A percentile compares a stretch with the other conserved stretches of the same genome.
Conservation (phyloP, 2,888 invertebrate genomes). For the Formica aserva region DNA sequence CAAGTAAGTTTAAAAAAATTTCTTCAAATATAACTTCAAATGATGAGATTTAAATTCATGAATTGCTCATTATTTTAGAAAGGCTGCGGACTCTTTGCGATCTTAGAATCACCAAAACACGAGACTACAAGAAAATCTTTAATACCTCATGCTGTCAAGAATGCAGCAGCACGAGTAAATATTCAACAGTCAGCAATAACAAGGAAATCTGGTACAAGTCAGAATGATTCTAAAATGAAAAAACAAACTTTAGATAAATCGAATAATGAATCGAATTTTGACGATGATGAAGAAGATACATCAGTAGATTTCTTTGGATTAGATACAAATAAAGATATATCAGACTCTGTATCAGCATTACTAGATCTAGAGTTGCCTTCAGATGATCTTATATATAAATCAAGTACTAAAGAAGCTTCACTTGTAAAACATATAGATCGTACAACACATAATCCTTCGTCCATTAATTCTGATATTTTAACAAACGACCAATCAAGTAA, state of each 20-base stretch:
- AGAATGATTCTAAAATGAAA: conserved; percentile 57
- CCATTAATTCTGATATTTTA: background rate
- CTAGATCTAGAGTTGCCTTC: background rate
- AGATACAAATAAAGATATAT: conserved; percentile 22
- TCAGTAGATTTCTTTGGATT: conserved; percentile 8
- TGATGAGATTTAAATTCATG: background rate
- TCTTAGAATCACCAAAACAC: conserved; percentile 90
- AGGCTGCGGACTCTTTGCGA: conserved; percentile 89
- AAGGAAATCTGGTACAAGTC: conserved; percentile 2
- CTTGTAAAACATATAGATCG: background rate
- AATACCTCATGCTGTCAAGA: conserved; percentile 86
- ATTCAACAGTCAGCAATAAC: conserved; percentile 32
- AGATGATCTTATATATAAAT: background rate
- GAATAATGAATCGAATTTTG: conserved; percentile 82
- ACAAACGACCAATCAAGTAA: background rate
- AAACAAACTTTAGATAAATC: conserved; percentile 60
- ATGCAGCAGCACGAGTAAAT: conserved; percentile 77
- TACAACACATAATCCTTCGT: background rate
- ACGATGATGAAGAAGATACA: conserved; percentile 81
- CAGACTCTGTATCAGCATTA: background rate
- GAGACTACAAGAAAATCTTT: conserved; percentile 83
- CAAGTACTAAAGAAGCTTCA: background rate
- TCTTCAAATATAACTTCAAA: conserved; percentile 50
- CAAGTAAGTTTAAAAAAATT: conserved; percentile 85
- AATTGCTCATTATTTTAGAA: conserved; percentile 86